Percentiles rank a stretch among this genome's conserved stretches.
Evolutionary conservation across 1,140 invertebrate genomes (phyloP).

Genomic region (Thereuonema tuberculata): DNA sequence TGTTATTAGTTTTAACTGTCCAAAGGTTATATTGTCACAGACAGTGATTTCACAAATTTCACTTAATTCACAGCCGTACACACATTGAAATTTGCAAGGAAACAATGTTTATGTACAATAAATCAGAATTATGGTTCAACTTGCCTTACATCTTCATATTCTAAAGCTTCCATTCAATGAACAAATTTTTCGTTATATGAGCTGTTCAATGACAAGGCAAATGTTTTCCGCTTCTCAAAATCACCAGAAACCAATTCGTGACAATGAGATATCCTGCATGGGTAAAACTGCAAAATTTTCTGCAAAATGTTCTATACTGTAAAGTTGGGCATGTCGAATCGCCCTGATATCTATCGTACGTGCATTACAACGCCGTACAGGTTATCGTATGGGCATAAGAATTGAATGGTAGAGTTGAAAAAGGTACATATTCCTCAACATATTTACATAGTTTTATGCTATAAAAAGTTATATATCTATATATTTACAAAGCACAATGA

Average conservation of each 20-base stretch:
- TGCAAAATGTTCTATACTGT: background rate
- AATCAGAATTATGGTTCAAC: background rate
- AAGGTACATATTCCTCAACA: too few species aligned
- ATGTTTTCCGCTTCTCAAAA: background rate
- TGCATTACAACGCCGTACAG: background rate
- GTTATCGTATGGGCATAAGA: too few species aligned
- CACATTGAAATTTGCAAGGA: background rate
- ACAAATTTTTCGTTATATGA: background rate
- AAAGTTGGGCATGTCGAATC: too few species aligned
- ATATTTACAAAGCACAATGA: too few species aligned
- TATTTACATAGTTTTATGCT: too few species aligned
- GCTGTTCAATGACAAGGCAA: background rate
- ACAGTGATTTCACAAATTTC: background rate
- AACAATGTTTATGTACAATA: background rate
- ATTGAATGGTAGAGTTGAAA: too few species aligned
- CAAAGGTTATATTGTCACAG: background rate
- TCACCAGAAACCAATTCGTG: background rate
- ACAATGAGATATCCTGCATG: background rate
- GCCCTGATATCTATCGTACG: too few species aligned
- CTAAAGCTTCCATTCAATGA: background rate
- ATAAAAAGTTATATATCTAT: too few species aligned
- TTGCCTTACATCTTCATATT: background rate
- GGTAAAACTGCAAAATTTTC: background rate
- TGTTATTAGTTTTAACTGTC: background rate
- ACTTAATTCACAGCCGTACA: background rate